These are phyloP conservation scores for Pionites leucogaster DNA, from an alignment of 2,113 vertebrate genomes.

Conservation along the genomic window DNA sequence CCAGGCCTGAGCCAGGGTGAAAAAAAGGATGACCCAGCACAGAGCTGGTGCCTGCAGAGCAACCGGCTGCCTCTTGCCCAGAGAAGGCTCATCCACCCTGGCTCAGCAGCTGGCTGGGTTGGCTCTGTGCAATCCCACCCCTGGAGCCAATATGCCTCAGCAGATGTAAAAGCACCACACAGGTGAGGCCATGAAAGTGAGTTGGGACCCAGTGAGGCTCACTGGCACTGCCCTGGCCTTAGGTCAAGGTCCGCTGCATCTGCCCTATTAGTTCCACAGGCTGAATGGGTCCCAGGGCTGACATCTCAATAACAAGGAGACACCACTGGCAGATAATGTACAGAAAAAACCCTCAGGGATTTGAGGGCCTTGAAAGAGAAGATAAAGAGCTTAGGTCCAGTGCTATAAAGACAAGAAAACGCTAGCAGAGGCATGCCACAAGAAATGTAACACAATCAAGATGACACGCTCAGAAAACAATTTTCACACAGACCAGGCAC, in stretches of 20 bases:
- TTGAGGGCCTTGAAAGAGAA: not conserved
- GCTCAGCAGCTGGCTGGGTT: not conserved
- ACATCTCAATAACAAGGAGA: not conserved
- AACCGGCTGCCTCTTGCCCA: rapidly evolving
- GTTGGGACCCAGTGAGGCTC: not conserved
- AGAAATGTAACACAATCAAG: not conserved
- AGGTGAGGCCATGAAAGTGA: rapidly evolving
- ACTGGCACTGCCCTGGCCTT: not conserved
- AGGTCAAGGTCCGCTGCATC: not conserved
- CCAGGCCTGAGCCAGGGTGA: not conserved
- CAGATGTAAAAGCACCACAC: rapidly evolving
- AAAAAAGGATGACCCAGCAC: not conserved
- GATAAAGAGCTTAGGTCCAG: not conserved
- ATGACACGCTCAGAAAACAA: not conserved
- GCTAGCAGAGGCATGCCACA: not conserved
- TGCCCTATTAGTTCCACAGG: not conserved
- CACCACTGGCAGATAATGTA: not conserved
- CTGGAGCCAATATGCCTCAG: not conserved
- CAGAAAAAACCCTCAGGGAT: not conserved
- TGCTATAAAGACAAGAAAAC: not conserved
- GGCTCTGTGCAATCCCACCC: rapidly evolving
- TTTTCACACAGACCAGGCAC: not conserved
- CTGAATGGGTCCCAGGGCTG: not conserved
- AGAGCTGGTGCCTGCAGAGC: not conserved
- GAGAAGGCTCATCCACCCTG: not conserved